Percentiles rank a stretch among this genome's conserved stretches.
Conservation (phyloP, 2,797 vertebrate species). For the Thripadectes ignobilis region DNA sequence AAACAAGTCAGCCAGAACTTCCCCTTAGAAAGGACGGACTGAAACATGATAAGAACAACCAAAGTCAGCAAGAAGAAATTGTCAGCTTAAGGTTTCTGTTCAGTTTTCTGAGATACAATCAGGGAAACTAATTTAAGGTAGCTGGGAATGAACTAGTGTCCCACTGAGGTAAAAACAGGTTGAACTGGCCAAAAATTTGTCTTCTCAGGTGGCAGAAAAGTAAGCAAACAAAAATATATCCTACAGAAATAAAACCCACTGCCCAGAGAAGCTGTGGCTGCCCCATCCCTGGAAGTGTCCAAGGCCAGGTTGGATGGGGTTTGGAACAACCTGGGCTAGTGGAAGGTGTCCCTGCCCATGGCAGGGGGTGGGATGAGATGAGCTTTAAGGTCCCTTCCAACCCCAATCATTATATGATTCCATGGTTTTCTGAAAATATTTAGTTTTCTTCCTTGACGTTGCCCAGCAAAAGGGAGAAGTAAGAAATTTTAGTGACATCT, state of each 20-base stretch:
- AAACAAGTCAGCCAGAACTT: conserved; percentile 42
- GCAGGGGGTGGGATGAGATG: not conserved
- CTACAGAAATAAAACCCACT: not conserved
- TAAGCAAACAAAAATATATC: not conserved
- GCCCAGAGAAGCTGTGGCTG: not conserved
- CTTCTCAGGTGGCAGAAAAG: not conserved
- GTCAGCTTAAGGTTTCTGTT: conserved; percentile 25
- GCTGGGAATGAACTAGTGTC: conserved; percentile 46
- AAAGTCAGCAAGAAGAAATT: conserved; percentile 30
- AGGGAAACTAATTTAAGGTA: conserved; percentile 24
- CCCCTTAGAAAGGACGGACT: conserved; percentile 19
- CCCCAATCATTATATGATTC: not conserved
- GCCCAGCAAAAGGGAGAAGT: not conserved
- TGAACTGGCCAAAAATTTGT: not conserved
- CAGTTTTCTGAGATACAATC: conserved; percentile 12
- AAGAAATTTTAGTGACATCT: not conserved
- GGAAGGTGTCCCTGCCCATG: not conserved
- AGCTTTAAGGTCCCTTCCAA: not conserved
- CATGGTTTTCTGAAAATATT: not conserved
- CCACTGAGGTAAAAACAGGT: conserved; percentile 14
- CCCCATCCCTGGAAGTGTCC: not conserved
- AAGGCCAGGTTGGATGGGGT: not conserved
- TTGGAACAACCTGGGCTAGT: not conserved
- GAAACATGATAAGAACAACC: not conserved
- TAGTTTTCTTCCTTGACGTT: not conserved